Evolutionary conservation across 2,113 vertebrate genomes (phyloP), one percentile per base, ranked within the genome.

Genomic region (Serranochromis macrocephalus): DNA sequence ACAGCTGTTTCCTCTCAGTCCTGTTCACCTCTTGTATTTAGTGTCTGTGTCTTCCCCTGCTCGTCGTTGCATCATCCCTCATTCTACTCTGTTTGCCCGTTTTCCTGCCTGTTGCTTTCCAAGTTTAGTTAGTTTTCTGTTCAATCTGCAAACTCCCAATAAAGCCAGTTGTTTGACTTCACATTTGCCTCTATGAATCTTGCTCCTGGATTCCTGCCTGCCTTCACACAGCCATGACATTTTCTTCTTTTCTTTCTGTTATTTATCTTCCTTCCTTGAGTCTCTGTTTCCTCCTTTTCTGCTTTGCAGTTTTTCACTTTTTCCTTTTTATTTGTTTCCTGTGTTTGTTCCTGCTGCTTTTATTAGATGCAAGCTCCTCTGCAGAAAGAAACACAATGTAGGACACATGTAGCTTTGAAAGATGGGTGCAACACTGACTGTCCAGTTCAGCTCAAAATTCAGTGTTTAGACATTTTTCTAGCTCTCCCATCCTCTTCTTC

Each of bases 31-130:
- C 51, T 54, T 54, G n/a, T 54, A 54, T 54, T 54, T 54, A 54
- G n/a, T 12, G n/a, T 54, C n/a, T 12, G 5, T 0, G 2, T 54
- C 51, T 3, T 54, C n/a, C n/a, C n/a, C 1, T 7, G 51, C n/a
- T 54, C 2, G 2, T 54, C 1, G 5, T 54, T 21, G 49, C 49
- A 9, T 51, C 8, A 5, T 51, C 8, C 51, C 1, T 54, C n/a
- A 3, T 21, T 54, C 51, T 54, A 54, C 51, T 53, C n/a, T 6
- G n/a, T 21, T 53, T 53, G 19, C 9, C 51, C 0, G 9, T 2
- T 54, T 4, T 54, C 51, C n/a, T 21, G 9, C 1, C 5, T 54
- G 9, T 54, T 54, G 51, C n/a, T 0, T 54, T 54, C 51, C 51
- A 1, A 54, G 51, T 54, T 54, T 21, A 54, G 51, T 54, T 54